phyloP scores from a whole-genome alignment of 2,113 vertebrate species.

The Anoura caudifer region DNA sequence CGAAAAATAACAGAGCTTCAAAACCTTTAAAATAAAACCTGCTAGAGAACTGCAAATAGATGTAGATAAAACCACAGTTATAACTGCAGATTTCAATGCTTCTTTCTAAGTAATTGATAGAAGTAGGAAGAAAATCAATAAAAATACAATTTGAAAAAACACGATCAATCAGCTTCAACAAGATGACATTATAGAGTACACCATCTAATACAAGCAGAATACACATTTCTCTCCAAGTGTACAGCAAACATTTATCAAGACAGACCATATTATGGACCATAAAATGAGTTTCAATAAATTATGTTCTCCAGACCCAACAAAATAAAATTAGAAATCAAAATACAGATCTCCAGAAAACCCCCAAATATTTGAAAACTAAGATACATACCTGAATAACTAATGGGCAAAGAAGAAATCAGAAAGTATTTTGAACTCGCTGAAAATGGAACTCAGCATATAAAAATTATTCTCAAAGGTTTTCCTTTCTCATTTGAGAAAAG shows the following conservation, averaged over 20 bases:
- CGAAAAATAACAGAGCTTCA: not conserved
- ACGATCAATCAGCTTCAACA: not conserved
- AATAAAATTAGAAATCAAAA: not conserved
- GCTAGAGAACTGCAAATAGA: not conserved
- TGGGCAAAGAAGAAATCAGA: not conserved
- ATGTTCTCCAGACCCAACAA: not conserved
- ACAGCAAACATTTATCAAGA: not conserved
- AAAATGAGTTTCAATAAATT: not conserved
- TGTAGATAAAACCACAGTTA: not conserved
- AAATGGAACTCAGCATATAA: not conserved
- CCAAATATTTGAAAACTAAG: not conserved
- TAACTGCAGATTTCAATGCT: not conserved
- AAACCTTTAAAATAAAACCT: not conserved
- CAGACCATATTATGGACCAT: not conserved
- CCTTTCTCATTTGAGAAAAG: not conserved
- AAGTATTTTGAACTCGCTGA: not conserved
- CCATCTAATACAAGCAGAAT: not conserved
- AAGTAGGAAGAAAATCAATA: not conserved
- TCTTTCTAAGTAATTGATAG: not conserved
- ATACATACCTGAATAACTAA: not conserved
- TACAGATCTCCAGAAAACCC: not conserved
- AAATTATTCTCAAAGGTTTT: not conserved
- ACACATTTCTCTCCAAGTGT: not conserved
- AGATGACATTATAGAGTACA: not conserved
- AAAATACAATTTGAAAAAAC: not conserved